Evolutionary conservation across 2,113 vertebrate genomes (phyloP), one percentile per base, ranked within the genome.

Genomic region (Riparia riparia): DNA sequence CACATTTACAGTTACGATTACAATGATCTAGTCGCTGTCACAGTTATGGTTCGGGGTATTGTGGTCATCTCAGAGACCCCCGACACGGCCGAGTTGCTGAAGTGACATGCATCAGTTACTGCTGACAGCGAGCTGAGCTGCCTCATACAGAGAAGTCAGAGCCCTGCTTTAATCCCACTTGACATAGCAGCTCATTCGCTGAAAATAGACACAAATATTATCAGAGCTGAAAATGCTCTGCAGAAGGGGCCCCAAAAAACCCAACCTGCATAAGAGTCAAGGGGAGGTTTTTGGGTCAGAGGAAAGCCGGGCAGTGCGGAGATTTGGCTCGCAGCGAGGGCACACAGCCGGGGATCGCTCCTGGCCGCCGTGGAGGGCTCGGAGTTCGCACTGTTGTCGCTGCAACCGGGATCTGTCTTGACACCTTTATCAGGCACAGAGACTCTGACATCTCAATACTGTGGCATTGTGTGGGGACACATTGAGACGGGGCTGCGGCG

Each of bases 361-460:
- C 28, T 3, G 21, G 54, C 56, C 6, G 4, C 80, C 0, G 16
- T 1, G 60, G 39, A 61, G 31, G 45, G 79, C 82, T 94, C 1
- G 1, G 34, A 32, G 70, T 17, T 69, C 3, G 10, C 4, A 2
- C 77, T 74, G 34, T 9, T 74, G 94, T 91, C 17, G 51, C 89
- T 19, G 72, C 16, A 25, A 7, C 41, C 6, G 1, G 29, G 65
- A 54, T 92, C 95, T 66, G 60, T 74, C 93, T 86, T 94, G 95
- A 97, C 80, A 92, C 96, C 93, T 96, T 92, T 86, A 96, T 96
- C 95, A 92, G 76, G 79, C 95, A 6, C 56, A 32, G 92, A 73
- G 90, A 12, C 82, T 83, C 85, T 96, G 95, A 95, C 95, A 94
- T 96, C 96, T 97, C 95, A 96, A 95, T 96, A 96, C 71, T 25